Evolutionary conservation across 2,797 vertebrate genomes (phyloP).

Genomic region (Sebastes taczanowskii): DNA sequence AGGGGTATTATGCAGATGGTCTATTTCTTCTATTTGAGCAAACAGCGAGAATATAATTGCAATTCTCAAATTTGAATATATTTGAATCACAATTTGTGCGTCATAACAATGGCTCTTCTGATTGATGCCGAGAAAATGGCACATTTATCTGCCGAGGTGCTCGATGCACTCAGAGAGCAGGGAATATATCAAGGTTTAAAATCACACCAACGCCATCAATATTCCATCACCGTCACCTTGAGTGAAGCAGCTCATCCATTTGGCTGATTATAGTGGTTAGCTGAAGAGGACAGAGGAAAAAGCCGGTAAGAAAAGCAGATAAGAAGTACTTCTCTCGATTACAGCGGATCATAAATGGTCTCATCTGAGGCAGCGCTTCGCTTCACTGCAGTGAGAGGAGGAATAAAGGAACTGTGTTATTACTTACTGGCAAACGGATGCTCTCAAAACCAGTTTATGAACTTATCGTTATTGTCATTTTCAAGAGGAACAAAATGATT

Average conservation of each 20-base stretch:
- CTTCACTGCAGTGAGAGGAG: neutral
- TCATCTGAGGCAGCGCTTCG: slow-evolving; percentile 2
- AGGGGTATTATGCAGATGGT: slow-evolving; percentile 25
- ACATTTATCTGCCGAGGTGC: neutral
- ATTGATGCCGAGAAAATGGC: neutral
- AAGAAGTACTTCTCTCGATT: slow-evolving; percentile 29
- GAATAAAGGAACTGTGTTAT: neutral
- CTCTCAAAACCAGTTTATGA: neutral
- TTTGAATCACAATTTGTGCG: slow-evolving; percentile 39
- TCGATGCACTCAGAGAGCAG: neutral
- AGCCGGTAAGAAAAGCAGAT: slow-evolving; percentile 25
- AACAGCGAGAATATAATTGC: slow-evolving; percentile 27
- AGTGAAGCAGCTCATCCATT: slow-evolving; percentile 51
- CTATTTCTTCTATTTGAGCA: slow-evolving; percentile 12
- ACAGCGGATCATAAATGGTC: slow-evolving; percentile 21
- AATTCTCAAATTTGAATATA: slow-evolving; percentile 32
- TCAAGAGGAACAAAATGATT: slow-evolving; percentile 8
- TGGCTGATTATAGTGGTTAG: slow-evolving; percentile 58
- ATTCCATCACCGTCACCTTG: slow-evolving; percentile 44
- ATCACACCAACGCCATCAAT: slow-evolving; percentile 44
- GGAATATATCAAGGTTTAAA: slow-evolving; percentile 31
- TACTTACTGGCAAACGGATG: neutral
- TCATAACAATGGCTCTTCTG: slow-evolving; percentile 6
- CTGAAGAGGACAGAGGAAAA: slow-evolving; percentile 27
- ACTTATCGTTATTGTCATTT: neutral